phyloP scores from a whole-genome alignment of 2,797 vertebrate genomes.

The Neopelma chrysocephalum region DNA sequence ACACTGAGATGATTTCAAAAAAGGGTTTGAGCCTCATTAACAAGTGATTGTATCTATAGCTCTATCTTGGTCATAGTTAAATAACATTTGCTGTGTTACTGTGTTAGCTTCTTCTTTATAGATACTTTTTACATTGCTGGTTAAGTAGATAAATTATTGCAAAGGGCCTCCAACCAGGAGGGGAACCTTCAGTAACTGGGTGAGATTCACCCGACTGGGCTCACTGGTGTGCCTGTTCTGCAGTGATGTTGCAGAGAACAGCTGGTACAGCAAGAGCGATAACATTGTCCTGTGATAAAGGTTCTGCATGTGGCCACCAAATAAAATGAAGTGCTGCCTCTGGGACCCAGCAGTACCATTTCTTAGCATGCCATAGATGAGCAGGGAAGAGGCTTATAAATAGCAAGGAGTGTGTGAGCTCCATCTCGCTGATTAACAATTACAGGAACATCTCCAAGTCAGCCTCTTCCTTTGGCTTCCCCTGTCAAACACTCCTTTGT shows the following conservation, averaged over 20 bases:
- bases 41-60: neutral
- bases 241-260: neutral
- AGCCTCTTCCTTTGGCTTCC: slow-evolving; percentile 43
- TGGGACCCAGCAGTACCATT: neutral
- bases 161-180: neutral
- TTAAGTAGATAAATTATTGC: neutral
- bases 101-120: neutral
- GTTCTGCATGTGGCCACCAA: neutral
- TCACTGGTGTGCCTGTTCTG: neutral
- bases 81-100: neutral
- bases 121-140: neutral
- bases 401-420: slow-evolving; percentile 46
- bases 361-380: neutral
- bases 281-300: neutral
- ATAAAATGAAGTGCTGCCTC: neutral
- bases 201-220: neutral
- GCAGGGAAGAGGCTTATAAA: slow-evolving; percentile 35
- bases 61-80: neutral
- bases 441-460: slow-evolving; percentile 47
- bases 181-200: neutral
- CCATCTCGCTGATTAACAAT: slow-evolving; percentile 39
- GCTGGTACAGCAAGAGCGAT: neutral
- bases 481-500: slow-evolving; percentile 41
- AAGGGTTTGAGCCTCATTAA: neutral
- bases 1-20: neutral